A percentile compares a stretch with the other conserved stretches of the same genome.
Conservation (phyloP, 2,113 vertebrate species). For the Pelvicachromis taeniatus region DNA sequence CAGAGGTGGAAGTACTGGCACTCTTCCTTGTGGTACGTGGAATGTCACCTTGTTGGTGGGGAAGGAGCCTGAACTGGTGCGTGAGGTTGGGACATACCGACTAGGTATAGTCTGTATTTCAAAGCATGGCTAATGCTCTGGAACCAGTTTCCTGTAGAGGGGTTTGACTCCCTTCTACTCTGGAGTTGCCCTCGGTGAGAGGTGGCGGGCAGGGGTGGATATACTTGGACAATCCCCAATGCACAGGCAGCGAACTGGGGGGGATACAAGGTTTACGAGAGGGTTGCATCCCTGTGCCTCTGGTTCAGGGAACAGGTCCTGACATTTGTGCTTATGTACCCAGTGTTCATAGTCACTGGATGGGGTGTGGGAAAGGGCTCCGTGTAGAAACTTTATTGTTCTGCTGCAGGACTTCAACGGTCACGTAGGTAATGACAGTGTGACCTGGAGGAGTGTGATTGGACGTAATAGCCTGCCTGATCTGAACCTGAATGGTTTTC, state of each 20-base stretch:
- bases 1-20: neutral
- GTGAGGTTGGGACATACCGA: neutral
- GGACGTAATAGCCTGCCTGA: neutral
- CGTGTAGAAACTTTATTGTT: too few species aligned
- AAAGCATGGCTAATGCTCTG: neutral
- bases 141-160: neutral
- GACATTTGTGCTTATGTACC: too few species aligned
- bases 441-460: too few species aligned
- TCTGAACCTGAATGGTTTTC: neutral
- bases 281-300: neutral
- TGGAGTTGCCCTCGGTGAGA: neutral
- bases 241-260: too few species aligned
- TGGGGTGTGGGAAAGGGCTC: too few species aligned
- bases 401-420: too few species aligned
- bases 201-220: neutral
- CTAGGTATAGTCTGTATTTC: neutral
- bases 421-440: too few species aligned
- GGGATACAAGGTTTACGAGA: rapidly evolving
- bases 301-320: too few species aligned
- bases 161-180: neutral
- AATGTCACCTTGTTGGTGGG: neutral
- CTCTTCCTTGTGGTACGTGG: neutral
- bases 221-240: neutral
- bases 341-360: too few species aligned
- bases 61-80: neutral